Base-by-base conservation (phyloP, 2,797 vertebrate species). In the Rallus crepitans region DNA sequence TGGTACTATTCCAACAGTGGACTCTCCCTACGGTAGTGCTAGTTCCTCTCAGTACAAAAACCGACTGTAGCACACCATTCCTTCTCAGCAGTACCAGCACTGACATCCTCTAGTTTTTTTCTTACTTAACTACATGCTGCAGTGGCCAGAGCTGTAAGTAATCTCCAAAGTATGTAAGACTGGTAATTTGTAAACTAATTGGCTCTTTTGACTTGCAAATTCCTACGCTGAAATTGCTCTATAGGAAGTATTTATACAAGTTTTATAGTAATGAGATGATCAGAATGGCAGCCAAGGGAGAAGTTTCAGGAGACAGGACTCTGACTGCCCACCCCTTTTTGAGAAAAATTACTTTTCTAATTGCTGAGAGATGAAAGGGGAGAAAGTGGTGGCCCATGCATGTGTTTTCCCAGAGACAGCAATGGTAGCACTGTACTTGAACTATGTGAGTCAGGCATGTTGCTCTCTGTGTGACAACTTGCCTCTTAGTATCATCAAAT, bases 151-250 rank as follows among this genome's bases (percentile, higher is more conserved):
- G 27, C 30, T 75, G 28, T 47, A 85, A 4, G 2, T 76, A 68
- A 18, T 47, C 57, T 82, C 78, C 37, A 50, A 89, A 91, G 76
- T 60, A 60, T 0, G 2, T 13, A 82, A 82, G 28, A 81, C n/a
- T 69, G 30, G 17, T 86, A 55, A 86, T 90, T 75, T 89, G 59
- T 61, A 83, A 92, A 71, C 55, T 39, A 90, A 93, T 52, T 73
- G 39, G 55, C 53, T 83, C 33, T 28, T 95, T 69, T 94, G 42
- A 86, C 69, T 90, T 95, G 77, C 63, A 94, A 90, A 93, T 95
- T 91, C 45, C 39, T 76, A 0, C 66, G 55, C 73, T 48, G 39
- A 80, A 90, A 57, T 71, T 92, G 35, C 50, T 82, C 27, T 64
- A 5, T 69, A 77, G 20, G 79, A 91, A 88, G 55, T 28, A 83